Evolutionary conservation across 2,888 invertebrate species (phyloP).

Genomic region (Dyspetes luteomarginatus): DNA sequence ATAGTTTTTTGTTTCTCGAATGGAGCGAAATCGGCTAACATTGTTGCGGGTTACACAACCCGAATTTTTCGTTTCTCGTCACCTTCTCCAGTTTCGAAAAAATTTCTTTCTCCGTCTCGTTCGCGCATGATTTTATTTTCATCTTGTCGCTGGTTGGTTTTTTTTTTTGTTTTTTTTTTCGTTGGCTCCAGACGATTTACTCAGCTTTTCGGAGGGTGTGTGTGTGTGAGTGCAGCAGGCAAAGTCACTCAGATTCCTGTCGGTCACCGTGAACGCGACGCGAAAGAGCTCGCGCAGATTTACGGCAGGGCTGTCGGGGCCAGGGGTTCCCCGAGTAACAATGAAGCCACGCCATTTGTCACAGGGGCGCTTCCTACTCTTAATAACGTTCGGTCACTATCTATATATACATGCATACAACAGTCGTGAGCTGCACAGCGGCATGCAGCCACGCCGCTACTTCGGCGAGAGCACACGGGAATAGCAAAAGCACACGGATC

Average conservation of each 20-base stretch:
- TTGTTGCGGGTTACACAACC: conserved; percentile 18
- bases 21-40: conserved; percentile 22
- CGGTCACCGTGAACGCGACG: conserved; percentile 71
- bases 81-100: conserved; percentile 19
- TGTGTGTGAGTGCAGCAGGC: conserved; percentile 48
- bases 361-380: conserved; percentile 82
- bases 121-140: conserved; percentile 35
- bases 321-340: conserved; percentile 78
- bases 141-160: background rate
- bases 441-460: background rate
- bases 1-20: background rate
- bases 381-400: conserved; percentile 76
- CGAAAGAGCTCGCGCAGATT: conserved; percentile 74
- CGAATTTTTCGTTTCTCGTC: conserved; percentile 18
- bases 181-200: conserved; percentile 13
- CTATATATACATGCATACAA: conserved; percentile 37
- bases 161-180: conserved; percentile 22
- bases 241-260: conserved; percentile 75
- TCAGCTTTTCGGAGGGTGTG: conserved; percentile 12
- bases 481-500: conserved; percentile 75
- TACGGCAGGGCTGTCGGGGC: conserved; percentile 73
- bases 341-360: conserved; percentile 82
- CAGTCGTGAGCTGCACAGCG: conserved; percentile 49
- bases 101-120: conserved; percentile 12
- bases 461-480: conserved; percentile 68